Percentiles rank a stretch among this genome's conserved stretches.
Conservation (phyloP, 2,797 vertebrate genomes). For the Champsocephalus gunnari region DNA sequence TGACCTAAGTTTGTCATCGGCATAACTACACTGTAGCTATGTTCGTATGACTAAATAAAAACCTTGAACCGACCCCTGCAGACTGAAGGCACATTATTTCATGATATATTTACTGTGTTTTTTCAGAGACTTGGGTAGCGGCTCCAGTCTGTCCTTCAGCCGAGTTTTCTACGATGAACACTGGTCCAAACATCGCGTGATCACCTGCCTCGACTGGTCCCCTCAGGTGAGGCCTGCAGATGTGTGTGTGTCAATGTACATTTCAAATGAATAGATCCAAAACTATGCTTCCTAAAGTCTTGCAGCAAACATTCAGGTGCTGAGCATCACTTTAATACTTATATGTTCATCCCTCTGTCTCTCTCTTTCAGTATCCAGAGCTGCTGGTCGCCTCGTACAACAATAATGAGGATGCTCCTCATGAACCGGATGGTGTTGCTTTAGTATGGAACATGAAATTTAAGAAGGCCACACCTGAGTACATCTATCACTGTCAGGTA, state of each 20-base stretch:
- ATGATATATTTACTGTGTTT: slow-evolving; percentile 14
- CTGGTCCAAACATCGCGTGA: slow-evolving; percentile 97
- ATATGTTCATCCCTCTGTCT: background rate
- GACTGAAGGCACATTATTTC: background rate
- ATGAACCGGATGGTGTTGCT: slow-evolving; percentile 96
- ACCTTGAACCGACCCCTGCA: background rate
- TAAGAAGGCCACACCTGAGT: slow-evolving; percentile 97
- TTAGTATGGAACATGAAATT: slow-evolving; percentile 99
- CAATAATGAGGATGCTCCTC: slow-evolving; percentile 96
- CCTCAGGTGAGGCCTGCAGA: slow-evolving; percentile 88
- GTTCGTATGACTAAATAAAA: too few relatives aligned
- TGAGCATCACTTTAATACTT: background rate
- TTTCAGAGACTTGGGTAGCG: slow-evolving; percentile 84
- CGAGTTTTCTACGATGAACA: slow-evolving; percentile 96
- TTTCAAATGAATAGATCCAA: background rate
- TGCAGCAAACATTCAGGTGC: background rate
- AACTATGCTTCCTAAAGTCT: background rate
- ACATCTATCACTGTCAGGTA: slow-evolving; percentile 99
- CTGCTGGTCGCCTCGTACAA: slow-evolving; percentile 97
- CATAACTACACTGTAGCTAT: too few relatives aligned
- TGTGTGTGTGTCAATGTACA: slow-evolving; percentile 9
- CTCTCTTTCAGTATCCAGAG: slow-evolving; percentile 90
- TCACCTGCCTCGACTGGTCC: slow-evolving; percentile 98
- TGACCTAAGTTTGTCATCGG: too few relatives aligned
- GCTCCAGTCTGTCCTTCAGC: slow-evolving; percentile 93